Conservation (phyloP, 2,797 vertebrate genomes). For the Argya squamiceps region DNA sequence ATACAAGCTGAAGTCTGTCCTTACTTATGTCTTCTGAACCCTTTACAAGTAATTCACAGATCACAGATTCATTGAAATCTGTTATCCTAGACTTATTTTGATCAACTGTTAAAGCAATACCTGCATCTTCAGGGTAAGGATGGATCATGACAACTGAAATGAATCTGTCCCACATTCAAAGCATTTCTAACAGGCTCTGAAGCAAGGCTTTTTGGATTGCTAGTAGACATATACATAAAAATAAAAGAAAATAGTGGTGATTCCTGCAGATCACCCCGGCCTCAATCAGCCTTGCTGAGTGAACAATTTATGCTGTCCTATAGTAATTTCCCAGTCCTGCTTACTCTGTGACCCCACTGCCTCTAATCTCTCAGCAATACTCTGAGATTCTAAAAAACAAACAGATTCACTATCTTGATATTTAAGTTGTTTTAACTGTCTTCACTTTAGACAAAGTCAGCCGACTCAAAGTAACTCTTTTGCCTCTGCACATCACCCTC, state of each 20-base stretch:
- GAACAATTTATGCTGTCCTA: not conserved
- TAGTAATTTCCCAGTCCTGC: not conserved
- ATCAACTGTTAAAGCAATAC: not conserved
- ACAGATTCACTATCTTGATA: not conserved
- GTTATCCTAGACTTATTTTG: not conserved
- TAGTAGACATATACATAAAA: not conserved
- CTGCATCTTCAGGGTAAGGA: not conserved
- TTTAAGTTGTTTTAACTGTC: not conserved
- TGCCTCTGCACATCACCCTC: not conserved
- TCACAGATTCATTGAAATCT: not conserved
- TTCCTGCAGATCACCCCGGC: not conserved
- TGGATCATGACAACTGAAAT: not conserved
- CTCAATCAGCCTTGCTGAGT: not conserved
- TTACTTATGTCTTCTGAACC: not conserved
- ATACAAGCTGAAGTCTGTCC: not conserved
- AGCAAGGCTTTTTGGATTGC: not conserved
- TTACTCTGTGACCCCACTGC: not conserved
- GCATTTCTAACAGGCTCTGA: not conserved
- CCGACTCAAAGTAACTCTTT: not conserved
- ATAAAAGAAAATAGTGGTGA: not conserved
- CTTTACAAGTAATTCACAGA: not conserved
- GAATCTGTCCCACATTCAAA: not conserved
- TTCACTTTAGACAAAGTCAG: not conserved
- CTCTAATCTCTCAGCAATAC: not conserved
- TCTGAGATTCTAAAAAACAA: not conserved